phyloP scores from a whole-genome alignment of 2,113 vertebrate genomes.

The Promerops cafer region DNA sequence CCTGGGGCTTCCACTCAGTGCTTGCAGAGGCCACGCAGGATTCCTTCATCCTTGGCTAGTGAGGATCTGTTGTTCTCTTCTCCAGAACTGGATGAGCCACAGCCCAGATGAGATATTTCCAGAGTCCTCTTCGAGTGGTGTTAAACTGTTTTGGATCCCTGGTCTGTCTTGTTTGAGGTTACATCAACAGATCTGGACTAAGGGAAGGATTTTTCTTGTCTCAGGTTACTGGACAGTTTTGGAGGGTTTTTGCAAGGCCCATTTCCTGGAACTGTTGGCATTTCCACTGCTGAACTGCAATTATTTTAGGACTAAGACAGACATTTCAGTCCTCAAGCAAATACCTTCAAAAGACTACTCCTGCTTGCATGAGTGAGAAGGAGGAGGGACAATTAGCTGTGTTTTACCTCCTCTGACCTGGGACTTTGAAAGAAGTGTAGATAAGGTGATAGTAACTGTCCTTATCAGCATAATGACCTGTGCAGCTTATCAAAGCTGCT shows the following conservation, averaged over 20 bases:
- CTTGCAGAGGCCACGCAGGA: not conserved
- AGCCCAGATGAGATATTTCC: not conserved
- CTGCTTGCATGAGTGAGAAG: not conserved
- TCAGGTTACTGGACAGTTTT: not conserved
- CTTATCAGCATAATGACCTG: not conserved
- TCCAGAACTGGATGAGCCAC: not conserved
- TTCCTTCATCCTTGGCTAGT: not conserved
- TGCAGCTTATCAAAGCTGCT: not conserved
- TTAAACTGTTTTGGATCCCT: not conserved
- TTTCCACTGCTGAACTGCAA: not conserved
- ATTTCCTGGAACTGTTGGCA: not conserved
- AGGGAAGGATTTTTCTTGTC: not conserved
- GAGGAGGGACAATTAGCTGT: not conserved
- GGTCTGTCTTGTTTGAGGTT: not conserved
- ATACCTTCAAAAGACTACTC: not conserved
- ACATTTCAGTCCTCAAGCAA: not conserved
- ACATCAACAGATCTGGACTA: not conserved
- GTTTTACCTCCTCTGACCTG: not conserved
- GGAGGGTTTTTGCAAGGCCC: not conserved
- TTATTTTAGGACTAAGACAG: not conserved
- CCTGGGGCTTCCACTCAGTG: not conserved
- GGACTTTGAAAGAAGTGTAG: not conserved
- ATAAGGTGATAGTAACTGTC: not conserved
- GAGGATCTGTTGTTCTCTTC: not conserved
- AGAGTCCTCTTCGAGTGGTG: not conserved